Percentiles rank a stretch among this genome's conserved stretches.
Conservation (phyloP, 2,797 vertebrate genomes). For the Hemitrygon akajei region DNA sequence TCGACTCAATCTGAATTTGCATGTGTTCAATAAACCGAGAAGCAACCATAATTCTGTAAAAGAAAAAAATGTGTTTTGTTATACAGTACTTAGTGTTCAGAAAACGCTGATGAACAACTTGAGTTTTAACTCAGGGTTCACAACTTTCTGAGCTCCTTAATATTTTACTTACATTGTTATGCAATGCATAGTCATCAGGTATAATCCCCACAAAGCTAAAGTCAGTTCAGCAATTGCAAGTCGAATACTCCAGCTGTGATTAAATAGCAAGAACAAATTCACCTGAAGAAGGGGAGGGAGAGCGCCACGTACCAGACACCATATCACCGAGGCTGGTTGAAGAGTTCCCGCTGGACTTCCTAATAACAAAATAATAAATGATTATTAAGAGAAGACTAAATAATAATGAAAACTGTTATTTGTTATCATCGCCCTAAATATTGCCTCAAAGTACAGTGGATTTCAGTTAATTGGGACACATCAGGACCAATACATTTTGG, state of each 20-base stretch:
- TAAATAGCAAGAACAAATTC: conserved; percentile 43
- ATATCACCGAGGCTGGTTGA: conserved; percentile 97
- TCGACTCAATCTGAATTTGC: neutral
- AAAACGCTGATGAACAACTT: neutral
- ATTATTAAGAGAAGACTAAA: neutral
- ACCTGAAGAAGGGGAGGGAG: conserved; percentile 84
- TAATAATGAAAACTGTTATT: neutral
- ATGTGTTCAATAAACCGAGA: neutral
- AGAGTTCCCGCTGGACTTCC: conserved; percentile 92
- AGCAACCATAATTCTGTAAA: neutral
- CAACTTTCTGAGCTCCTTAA: neutral
- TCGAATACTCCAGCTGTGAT: conserved; percentile 4
- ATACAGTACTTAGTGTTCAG: neutral
- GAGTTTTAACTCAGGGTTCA: neutral
- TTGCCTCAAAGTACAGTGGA: no score
- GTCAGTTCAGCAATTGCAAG: conserved; percentile 11
- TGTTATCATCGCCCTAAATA: neutral
- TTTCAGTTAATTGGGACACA: no score
- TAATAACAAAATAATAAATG: conserved; percentile 46
- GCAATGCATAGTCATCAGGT: conserved; percentile 14
- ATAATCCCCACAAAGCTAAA: conserved; percentile 4
- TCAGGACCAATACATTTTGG: no score
- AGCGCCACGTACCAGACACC: conserved; percentile 90
- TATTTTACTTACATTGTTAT: neutral
- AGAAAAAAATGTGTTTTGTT: no score